phyloP scores from a whole-genome alignment of 2,113 vertebrate genomes.

The Dasyurus viverrinus region DNA sequence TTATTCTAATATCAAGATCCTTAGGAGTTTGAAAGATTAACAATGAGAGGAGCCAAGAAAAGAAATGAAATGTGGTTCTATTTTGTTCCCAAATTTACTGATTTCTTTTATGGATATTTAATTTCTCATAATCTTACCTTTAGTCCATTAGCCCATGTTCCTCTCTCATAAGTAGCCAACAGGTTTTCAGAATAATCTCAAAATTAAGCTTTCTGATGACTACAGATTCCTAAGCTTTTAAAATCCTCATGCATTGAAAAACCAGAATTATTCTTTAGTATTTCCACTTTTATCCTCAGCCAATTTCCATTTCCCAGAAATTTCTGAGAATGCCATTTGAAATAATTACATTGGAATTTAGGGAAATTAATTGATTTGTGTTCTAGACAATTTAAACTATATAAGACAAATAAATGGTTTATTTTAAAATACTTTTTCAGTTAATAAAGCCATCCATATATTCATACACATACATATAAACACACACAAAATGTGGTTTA shows the following conservation, averaged over 20 bases:
- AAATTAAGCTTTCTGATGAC: slow-evolving; percentile 45
- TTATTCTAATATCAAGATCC: slow-evolving; percentile 3
- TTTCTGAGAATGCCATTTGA: slow-evolving; percentile 4
- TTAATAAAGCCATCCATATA: background rate
- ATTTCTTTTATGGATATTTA: slow-evolving; percentile 17
- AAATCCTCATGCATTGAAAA: slow-evolving; percentile 30
- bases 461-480: background rate
- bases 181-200: slow-evolving; percentile 42
- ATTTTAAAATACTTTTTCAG: background rate
- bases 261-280: slow-evolving; percentile 48
- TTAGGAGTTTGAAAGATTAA: slow-evolving; percentile 7
- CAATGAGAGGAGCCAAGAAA: slow-evolving; percentile 32
- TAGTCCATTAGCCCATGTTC: background rate
- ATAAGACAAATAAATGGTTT: background rate
- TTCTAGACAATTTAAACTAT: background rate
- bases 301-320: slow-evolving; percentile 24
- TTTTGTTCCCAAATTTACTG: slow-evolving; percentile 1
- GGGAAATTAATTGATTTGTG: background rate
- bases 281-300: background rate
- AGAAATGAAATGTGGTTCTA: background rate
- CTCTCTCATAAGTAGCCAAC: slow-evolving; percentile 20
- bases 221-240: slow-evolving; percentile 40
- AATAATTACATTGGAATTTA: background rate
- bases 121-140: slow-evolving; percentile 45
- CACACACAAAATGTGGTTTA: background rate